Evolutionary conservation across 1,140 invertebrate genomes (phyloP).

Genomic region (Pseudomyrmex flavicornis): DNA sequence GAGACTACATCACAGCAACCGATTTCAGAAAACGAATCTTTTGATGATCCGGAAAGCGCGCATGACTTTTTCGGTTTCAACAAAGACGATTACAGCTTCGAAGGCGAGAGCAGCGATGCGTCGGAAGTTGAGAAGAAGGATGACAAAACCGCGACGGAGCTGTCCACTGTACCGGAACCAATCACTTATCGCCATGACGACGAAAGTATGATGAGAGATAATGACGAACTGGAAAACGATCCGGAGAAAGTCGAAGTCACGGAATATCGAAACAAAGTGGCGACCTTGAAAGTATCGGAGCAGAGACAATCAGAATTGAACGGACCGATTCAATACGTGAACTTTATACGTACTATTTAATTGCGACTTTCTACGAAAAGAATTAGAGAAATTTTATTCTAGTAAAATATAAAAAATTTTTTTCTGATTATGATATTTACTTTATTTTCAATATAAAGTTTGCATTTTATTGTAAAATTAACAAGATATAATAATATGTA

Average conservation of each 20-base stretch:
- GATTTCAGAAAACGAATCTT: neutral
- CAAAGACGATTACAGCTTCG: slow-evolving; percentile 59
- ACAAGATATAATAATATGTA: slow-evolving; percentile 1
- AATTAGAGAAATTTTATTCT: neutral
- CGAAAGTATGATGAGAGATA: slow-evolving; percentile 67
- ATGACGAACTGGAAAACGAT: slow-evolving; percentile 66
- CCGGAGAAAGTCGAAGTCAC: slow-evolving; percentile 68
- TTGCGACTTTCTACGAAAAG: neutral
- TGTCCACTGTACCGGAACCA: slow-evolving; percentile 57
- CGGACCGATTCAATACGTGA: slow-evolving; percentile 61
- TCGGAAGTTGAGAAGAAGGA: slow-evolving; percentile 5
- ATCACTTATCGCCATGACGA: slow-evolving; percentile 65
- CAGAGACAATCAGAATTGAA: slow-evolving; percentile 67
- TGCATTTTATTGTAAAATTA: neutral
- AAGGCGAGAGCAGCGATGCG: slow-evolving; percentile 25
- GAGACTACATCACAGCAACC: neutral
- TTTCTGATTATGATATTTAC: neutral
- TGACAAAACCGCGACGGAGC: slow-evolving; percentile 39
- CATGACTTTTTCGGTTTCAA: slow-evolving; percentile 63
- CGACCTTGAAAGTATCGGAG: slow-evolving; percentile 67
- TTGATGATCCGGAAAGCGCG: slow-evolving; percentile 54
- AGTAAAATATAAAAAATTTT: neutral
- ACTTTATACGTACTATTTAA: slow-evolving; percentile 69
- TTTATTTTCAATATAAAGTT: neutral
- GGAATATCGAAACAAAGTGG: slow-evolving; percentile 70